Base-by-base conservation (phyloP, 2,113 vertebrate species). In the Epinephelus cyanopodus region DNA sequence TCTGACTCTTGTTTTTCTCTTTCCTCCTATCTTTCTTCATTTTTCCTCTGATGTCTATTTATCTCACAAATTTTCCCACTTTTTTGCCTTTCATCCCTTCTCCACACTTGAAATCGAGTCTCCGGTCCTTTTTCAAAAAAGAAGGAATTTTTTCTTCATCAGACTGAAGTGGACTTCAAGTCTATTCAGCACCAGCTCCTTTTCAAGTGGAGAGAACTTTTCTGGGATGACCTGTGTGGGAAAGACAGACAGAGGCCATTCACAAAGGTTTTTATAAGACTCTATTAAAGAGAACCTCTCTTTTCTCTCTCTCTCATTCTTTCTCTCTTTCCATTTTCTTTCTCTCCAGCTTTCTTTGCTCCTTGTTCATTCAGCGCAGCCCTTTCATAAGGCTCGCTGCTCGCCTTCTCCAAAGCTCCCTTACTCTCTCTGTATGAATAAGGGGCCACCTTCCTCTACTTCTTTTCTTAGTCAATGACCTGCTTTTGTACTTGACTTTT, bases 201-300 rank as follows among this genome's bases (percentile, higher is more conserved):
- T 94, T 92, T 94, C 64, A 92, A 85, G 75, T 84, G 76, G 58
- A 82, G 64, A 79, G 77, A 66, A 91, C 47, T 52, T 85, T 89
- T 85, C 70, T 83, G 67, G 63, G 47, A 54, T 80, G 73, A 74
- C 68, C 68, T 75, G 77, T 94, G 93, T 94, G 93, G 92, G 93
- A 94, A 94, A 92, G 82, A 83, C 87, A 86, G 86, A 73, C 64
- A 65, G 60, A 77, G 81, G 82, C 67, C 80, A 76, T 92, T 94
- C 90, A 93, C 85, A 82, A 81, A 87, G 83, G 82, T 79, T 88
- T 92, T 93, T 85, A 92, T 62, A 87, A 79, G 64, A 61, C 69
- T 74, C 71, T 58, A 69, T 86, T 83, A 79, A 90, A 86, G 45
- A 79, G 27, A 86, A 70, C 62, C 67, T 73, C 72, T 71, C 33